Conservation (phyloP, 2,113 vertebrate genomes). For the Dasyornis broadbenti region DNA sequence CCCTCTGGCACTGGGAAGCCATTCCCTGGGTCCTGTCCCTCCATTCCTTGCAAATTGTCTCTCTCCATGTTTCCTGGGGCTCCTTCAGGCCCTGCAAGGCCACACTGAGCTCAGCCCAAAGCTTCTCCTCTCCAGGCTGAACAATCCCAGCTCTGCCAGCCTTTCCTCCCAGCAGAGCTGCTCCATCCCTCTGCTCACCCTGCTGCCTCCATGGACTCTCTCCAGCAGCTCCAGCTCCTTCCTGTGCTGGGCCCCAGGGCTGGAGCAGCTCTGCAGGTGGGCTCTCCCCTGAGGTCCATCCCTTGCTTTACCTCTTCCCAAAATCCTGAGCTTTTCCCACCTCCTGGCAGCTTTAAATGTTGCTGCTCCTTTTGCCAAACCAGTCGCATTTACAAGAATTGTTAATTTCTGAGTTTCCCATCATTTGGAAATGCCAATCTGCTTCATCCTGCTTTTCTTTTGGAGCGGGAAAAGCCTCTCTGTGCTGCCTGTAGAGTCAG, state of each 20-base stretch:
- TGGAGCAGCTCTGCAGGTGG: neutral
- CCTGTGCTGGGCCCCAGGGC: neutral
- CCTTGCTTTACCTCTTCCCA: neutral
- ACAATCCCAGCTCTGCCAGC: neutral
- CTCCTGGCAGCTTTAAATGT: neutral
- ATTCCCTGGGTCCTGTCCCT: neutral
- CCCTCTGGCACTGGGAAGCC: neutral
- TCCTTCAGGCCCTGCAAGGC: neutral
- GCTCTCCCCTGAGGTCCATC: neutral
- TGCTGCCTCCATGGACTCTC: neutral
- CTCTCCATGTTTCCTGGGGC: neutral
- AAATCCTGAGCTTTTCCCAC: neutral
- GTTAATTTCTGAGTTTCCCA: neutral
- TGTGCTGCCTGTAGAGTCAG: neutral
- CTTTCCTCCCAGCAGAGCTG: neutral
- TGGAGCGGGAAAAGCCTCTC: neutral
- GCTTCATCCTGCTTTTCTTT: neutral
- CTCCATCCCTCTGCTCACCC: neutral
- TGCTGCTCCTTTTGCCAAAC: neutral
- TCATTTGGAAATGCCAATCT: neutral
- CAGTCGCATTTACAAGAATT: neutral
- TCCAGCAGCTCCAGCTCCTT: neutral
- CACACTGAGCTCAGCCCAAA: neutral
- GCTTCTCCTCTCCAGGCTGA: neutral
- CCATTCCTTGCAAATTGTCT: neutral